phyloP scores from a whole-genome alignment of 2,888 invertebrate genomes.

The Andricus curvator region DNA sequence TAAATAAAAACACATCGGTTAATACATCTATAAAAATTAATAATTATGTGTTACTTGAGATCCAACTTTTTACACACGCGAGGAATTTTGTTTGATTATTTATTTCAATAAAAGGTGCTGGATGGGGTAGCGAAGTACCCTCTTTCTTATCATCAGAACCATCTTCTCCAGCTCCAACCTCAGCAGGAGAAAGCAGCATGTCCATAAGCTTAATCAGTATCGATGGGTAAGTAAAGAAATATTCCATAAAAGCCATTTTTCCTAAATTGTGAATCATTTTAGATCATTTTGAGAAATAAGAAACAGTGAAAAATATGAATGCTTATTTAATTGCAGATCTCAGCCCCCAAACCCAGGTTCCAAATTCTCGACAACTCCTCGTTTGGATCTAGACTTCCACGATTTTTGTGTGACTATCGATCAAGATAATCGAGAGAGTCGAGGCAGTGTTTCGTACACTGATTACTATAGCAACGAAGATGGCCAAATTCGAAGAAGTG shows the following conservation, averaged over 20 bases:
- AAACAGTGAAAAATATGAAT: slow-evolving; percentile 44
- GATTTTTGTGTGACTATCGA: slow-evolving; percentile 73
- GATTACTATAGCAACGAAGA: slow-evolving; percentile 77
- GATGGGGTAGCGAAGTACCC: slow-evolving; percentile 90
- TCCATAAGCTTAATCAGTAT: slow-evolving; percentile 83
- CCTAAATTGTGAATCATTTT: slow-evolving; percentile 1
- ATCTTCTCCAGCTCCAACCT: slow-evolving; percentile 86
- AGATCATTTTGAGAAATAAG: not conserved
- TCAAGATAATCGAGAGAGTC: slow-evolving; percentile 71
- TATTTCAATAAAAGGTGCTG: slow-evolving; percentile 78
- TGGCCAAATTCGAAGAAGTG: slow-evolving; percentile 71
- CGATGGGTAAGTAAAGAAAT: slow-evolving; percentile 79
- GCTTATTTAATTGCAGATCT: slow-evolving; percentile 57
- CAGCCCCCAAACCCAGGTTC: slow-evolving; percentile 74
- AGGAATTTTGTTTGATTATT: not conserved
- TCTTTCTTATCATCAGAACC: slow-evolving; percentile 89
- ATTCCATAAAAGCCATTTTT: slow-evolving; percentile 51
- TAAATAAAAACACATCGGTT: not conserved
- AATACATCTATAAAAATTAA: not conserved
- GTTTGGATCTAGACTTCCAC: slow-evolving; percentile 80
- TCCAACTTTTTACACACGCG: not conserved
- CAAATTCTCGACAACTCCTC: slow-evolving; percentile 80
- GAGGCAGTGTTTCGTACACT: slow-evolving; percentile 76
- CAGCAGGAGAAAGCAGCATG: slow-evolving; percentile 82
- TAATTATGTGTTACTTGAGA: not conserved